Conservation (phyloP, 2,888 invertebrate genomes). For the Philonicus albiceps region DNA sequence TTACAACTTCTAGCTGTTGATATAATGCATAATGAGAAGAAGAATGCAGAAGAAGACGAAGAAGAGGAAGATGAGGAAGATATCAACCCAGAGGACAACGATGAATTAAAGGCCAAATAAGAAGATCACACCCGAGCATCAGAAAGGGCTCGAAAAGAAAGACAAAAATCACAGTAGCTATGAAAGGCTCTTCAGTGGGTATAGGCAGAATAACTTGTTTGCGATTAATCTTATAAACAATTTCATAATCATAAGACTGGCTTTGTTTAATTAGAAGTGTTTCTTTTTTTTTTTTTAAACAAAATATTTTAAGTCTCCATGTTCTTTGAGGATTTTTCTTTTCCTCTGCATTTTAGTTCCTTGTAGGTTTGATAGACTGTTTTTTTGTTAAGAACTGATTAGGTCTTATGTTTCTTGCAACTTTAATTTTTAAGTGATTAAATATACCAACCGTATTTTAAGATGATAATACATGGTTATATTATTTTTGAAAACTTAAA, state of each 20-base stretch:
- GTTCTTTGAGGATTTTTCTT: background rate
- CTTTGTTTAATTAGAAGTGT: background rate
- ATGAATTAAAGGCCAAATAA: background rate
- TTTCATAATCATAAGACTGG: background rate
- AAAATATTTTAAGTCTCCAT: background rate
- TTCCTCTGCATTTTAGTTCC: background rate
- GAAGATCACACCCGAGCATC: background rate
- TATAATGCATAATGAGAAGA: background rate
- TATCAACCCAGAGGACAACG: background rate
- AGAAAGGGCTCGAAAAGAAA: background rate
- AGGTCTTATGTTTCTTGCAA: background rate
- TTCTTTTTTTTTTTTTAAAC: background rate
- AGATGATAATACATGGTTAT: background rate
- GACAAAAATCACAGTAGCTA: background rate
- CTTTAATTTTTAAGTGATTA: background rate
- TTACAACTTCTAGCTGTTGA: background rate
- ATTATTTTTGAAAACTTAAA: background rate
- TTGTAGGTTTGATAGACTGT: background rate
- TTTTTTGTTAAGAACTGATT: background rate
- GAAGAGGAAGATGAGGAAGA: background rate
- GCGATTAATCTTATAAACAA: background rate
- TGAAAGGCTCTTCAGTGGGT: background rate
- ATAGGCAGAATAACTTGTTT: background rate
- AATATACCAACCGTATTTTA: background rate
- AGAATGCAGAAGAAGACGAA: too few species aligned